phyloP scores from a whole-genome alignment of 1,140 invertebrate species.

The Ganaspis sp. region DNA sequence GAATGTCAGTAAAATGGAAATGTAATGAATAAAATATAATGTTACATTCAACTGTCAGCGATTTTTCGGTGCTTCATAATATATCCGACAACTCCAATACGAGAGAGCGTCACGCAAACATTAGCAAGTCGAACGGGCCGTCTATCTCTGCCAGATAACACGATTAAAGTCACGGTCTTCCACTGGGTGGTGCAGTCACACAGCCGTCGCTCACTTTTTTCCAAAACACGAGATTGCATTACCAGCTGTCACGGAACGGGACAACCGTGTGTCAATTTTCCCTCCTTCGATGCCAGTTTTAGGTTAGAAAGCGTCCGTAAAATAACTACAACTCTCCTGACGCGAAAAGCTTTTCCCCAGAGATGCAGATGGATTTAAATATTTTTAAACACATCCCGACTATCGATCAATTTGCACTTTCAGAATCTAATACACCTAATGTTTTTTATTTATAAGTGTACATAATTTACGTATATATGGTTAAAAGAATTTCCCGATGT shows the following conservation, averaged over 20 bases:
- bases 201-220: slow-evolving; percentile 45
- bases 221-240: slow-evolving; percentile 49
- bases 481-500: no score
- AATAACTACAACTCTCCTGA: slow-evolving; percentile 17
- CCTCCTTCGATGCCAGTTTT: slow-evolving; percentile 38
- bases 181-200: slow-evolving; percentile 39
- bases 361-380: background rate
- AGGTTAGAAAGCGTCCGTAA: slow-evolving; percentile 32
- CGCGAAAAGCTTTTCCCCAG: background rate
- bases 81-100: slow-evolving; percentile 31
- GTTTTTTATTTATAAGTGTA: no score
- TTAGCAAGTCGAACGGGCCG: slow-evolving; percentile 35
- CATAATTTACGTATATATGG: no score
- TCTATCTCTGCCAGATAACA: slow-evolving; percentile 39
- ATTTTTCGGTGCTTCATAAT: slow-evolving; percentile 31
- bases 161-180: slow-evolving; percentile 46
- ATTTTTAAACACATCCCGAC: background rate
- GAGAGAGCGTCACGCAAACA: slow-evolving; percentile 30
- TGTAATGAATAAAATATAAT: slow-evolving; percentile 19
- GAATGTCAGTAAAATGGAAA: slow-evolving; percentile 20
- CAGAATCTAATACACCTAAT: no score
- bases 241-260: slow-evolving; percentile 42
- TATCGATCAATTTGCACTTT: no score
- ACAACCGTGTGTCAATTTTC: slow-evolving; percentile 36
- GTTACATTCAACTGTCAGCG: background rate